phyloP scores from a whole-genome alignment of 2,797 vertebrate species.

The Falco biarmicus region DNA sequence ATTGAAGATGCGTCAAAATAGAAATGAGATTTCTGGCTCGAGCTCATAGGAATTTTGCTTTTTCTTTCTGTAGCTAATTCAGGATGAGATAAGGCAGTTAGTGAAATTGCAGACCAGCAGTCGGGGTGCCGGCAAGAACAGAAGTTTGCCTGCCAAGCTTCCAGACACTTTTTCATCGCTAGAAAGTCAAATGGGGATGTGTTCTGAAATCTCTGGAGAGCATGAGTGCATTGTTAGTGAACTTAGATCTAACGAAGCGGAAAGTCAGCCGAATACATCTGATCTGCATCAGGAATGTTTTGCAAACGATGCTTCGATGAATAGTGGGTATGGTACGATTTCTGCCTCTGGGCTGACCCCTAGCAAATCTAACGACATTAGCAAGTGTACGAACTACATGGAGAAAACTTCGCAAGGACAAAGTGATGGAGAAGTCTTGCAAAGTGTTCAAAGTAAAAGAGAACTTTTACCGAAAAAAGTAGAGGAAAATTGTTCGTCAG shows the following conservation, averaged over 20 bases:
- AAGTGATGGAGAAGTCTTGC: not conserved
- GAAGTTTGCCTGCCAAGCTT: conserved; percentile 42
- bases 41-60: not conserved
- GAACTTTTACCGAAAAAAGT: not conserved
- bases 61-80: conserved; percentile 84
- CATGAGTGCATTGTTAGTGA: conserved; percentile 62
- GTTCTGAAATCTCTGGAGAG: conserved; percentile 68
- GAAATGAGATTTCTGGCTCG: fast-evolving
- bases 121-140: conserved; percentile 8
- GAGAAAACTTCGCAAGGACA: conserved; percentile 7
- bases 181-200: conserved; percentile 73
- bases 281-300: conserved; percentile 68
- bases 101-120: conserved; percentile 83
- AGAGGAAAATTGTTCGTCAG: not conserved
- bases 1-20: not conserved
- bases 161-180: conserved; percentile 12
- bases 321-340: conserved; percentile 89
- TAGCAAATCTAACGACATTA: not conserved
- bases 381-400: conserved; percentile 9
- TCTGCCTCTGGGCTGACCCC: conserved; percentile 78
- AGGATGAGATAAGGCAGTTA: conserved; percentile 93
- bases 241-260: conserved; percentile 33
- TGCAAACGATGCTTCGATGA: conserved; percentile 78
- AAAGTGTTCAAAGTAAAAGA: not conserved
- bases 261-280: conserved; percentile 23